Evolutionary conservation across 2,113 vertebrate genomes (phyloP), one percentile per base, ranked within the genome.

Genomic region (Pluvialis apricaria): DNA sequence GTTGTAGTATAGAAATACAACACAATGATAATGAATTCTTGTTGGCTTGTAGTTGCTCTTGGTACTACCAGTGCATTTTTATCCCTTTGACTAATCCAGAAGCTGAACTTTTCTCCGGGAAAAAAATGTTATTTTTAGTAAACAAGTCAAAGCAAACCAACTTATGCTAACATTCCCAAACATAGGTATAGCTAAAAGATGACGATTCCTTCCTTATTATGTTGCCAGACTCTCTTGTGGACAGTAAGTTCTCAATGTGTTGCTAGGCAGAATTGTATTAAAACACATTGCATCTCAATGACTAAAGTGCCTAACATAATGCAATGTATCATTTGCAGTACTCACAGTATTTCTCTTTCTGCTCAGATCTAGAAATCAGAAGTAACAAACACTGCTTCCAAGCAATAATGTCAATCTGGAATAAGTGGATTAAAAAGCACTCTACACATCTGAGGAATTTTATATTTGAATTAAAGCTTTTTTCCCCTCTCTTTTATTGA

Each of bases 181-280:
- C 80, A 94, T 62, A 89, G 78, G 73, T 93, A 91, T 54, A 82
- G 81, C 72, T 94, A 73, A 79, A 95, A 91, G 70, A 89, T 82
- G 81, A 89, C 2, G 7, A 57, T 88, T 94, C 62, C 54, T 79
- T 86, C 68, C 84, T 91, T 82, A 28, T 57, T 91, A 64, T 66
- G 66, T 95, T 96, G 89, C 70, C 92, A 96, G 58, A 42, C 57
- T 95, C 70, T 82, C 0, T 0, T 69, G 66, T 87, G 91, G 92
- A 92, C 89, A 96, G 73, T 55, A 72, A 91, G 75, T 95, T 90
- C 94, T 94, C 66, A 82, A 36, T 3, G 8, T 60, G 95, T 94
- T 96, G 92, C 94, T 96, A 96, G 86, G 95, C 92, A 95, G 87
- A 94, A 92, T 45, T 91, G 77, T 89, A 92, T 64, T 88, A 94